A percentile compares a stretch with the other conserved stretches of the same genome.
Conservation (phyloP, 2,797 vertebrate species). For the Coreius guichenoti region DNA sequence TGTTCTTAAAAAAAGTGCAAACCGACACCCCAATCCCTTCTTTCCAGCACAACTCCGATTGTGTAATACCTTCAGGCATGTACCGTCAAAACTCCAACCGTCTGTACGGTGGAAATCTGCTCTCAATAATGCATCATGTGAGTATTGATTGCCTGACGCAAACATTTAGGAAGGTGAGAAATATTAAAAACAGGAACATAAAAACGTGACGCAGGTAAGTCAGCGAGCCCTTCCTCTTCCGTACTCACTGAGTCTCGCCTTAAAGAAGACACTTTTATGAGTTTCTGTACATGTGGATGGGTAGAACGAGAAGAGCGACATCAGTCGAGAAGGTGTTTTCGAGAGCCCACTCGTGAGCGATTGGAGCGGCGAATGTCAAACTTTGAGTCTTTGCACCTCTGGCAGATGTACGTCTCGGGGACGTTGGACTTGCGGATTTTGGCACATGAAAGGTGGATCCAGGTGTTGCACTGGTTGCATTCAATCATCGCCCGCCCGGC, state of each 20-base stretch:
- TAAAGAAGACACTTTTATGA: neutral
- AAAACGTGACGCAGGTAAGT: neutral
- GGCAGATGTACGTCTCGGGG: conserved; percentile 94
- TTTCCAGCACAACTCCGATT: conserved; percentile 10
- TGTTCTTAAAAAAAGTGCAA: conserved; percentile 45
- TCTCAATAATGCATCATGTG: conserved; percentile 47
- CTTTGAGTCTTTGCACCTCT: conserved; percentile 92
- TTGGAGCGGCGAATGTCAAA: conserved; percentile 93
- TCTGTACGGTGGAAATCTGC: conserved; percentile 11
- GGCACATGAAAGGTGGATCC: conserved; percentile 97
- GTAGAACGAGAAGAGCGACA: conserved; percentile 31
- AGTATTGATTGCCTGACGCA: conserved; percentile 79
- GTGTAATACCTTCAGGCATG: conserved; percentile 8
- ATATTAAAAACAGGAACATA: conserved; percentile 60
- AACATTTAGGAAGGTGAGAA: conserved; percentile 73
- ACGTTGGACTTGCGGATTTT: conserved; percentile 98
- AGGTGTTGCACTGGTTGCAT: conserved; percentile 94
- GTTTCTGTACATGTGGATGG: conserved; percentile 20
- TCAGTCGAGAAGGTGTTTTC: conserved; percentile 84
- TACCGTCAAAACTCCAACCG: neutral
- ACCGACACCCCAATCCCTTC: conserved; percentile 13
- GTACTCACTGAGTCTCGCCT: neutral
- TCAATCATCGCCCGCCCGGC: conserved; percentile 97
- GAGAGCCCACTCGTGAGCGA: conserved; percentile 89
- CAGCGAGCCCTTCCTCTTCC: conserved; percentile 14